Percentiles rank a stretch among this genome's conserved stretches.
Evolutionary conservation across 2,797 vertebrate species (phyloP).

Genomic region (Pseudochaenichthys georgianus): DNA sequence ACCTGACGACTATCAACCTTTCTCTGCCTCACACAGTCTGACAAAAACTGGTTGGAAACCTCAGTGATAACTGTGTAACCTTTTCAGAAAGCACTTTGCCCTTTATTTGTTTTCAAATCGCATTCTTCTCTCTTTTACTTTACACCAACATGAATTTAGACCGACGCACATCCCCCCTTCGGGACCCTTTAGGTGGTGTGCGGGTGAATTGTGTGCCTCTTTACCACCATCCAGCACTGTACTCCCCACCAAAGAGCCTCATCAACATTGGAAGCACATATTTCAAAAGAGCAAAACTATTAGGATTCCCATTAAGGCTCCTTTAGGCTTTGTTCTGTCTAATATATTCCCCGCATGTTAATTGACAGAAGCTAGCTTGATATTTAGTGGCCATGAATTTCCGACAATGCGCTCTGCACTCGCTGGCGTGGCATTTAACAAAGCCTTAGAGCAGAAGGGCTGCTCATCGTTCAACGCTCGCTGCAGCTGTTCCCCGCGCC

Average conservation of each 20-base stretch:
- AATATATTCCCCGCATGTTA: slow-evolving; percentile 59
- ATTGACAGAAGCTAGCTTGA: slow-evolving; percentile 54
- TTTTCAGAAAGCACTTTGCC: slow-evolving; percentile 70
- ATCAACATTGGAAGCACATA: slow-evolving; percentile 54
- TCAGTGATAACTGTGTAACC: slow-evolving; percentile 72
- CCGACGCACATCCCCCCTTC: background rate
- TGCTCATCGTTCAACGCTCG: slow-evolving; percentile 45
- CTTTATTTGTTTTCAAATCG: slow-evolving; percentile 71
- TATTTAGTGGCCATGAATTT: slow-evolving; percentile 71
- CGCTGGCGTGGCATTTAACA: slow-evolving; percentile 65
- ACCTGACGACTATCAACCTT: slow-evolving; percentile 75
- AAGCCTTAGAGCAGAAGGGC: slow-evolving; percentile 48
- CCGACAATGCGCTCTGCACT: slow-evolving; percentile 24
- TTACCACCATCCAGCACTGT: slow-evolving; percentile 11
- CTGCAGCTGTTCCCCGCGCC: slow-evolving; percentile 57
- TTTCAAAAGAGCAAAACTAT: slow-evolving; percentile 68
- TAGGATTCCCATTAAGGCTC: slow-evolving; percentile 56
- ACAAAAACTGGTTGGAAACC: slow-evolving; percentile 72
- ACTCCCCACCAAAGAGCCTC: slow-evolving; percentile 34
- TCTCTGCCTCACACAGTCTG: slow-evolving; percentile 47
- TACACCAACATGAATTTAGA: slow-evolving; percentile 46
- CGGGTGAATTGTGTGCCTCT: slow-evolving; percentile 5
- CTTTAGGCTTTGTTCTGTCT: slow-evolving; percentile 49
- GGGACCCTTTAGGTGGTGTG: slow-evolving; percentile 24
- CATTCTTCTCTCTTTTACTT: slow-evolving; percentile 55